These are phyloP conservation scores for Sparus aurata DNA, from an alignment of 2,797 vertebrate genomes.

Conservation along the genomic window DNA sequence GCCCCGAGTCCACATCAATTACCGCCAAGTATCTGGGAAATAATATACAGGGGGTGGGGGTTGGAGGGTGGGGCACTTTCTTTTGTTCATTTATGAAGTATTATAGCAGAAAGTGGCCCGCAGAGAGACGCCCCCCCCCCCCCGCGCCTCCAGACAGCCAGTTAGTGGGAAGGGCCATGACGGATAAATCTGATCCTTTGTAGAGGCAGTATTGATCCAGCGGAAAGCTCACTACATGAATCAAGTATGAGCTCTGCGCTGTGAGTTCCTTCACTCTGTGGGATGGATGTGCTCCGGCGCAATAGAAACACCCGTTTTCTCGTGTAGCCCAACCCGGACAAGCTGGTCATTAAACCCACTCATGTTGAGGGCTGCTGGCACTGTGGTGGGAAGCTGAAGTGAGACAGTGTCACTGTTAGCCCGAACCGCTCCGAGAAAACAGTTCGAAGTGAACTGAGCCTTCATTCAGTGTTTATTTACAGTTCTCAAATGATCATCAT, in stretches of 20 bases:
- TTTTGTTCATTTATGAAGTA: constrained; percentile 55
- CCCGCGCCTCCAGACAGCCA: constrained; percentile 46
- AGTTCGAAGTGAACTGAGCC: background rate
- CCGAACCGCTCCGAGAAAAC: too few relatives aligned
- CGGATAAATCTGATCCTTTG: constrained; percentile 82
- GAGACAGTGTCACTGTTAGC: too few relatives aligned
- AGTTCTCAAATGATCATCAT: background rate
- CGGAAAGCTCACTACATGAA: constrained; percentile 80
- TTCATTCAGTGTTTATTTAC: background rate
- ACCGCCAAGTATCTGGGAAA: constrained; percentile 14
- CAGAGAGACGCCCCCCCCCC: constrained; percentile 39
- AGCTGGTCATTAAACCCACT: constrained; percentile 58
- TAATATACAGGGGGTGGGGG: constrained; percentile 1
- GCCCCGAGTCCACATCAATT: constrained; percentile 38
- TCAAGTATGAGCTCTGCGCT: constrained; percentile 73
- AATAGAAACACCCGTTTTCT: constrained; percentile 40
- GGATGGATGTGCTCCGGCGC: constrained; percentile 58
- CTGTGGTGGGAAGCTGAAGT: background rate
- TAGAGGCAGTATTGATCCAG: constrained; percentile 82
- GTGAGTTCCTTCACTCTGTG: constrained; percentile 50
- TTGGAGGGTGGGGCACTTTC: background rate
- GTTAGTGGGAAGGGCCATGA: constrained; percentile 75
- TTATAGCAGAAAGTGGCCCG: constrained; percentile 44
- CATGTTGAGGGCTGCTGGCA: constrained; percentile 24
- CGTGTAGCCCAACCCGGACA: constrained; percentile 41